Percentiles rank a stretch among this genome's conserved stretches.
phyloP scores from a whole-genome alignment of 2,113 vertebrate species.

The Glareola pratincola region DNA sequence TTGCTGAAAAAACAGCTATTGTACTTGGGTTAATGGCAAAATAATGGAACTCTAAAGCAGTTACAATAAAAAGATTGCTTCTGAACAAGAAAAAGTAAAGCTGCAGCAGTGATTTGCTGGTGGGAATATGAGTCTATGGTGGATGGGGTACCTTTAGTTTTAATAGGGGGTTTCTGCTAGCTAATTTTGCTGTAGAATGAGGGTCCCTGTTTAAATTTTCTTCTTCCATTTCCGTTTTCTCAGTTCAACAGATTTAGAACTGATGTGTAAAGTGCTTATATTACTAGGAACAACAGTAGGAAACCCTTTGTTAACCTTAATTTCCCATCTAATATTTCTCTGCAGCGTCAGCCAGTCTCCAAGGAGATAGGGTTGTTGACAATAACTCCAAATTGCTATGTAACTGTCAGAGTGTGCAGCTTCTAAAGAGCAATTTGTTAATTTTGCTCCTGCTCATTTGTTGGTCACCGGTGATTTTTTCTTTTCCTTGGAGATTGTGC shows the following conservation, averaged over 20 bases:
- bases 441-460: not conserved
- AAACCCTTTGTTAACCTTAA: slow-evolving; percentile 51
- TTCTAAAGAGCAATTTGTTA: slow-evolving; percentile 7
- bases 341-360: slow-evolving; percentile 29
- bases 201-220: not conserved
- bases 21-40: not conserved
- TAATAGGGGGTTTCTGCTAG: not conserved
- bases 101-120: not conserved
- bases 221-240: slow-evolving; percentile 41
- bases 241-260: slow-evolving; percentile 33
- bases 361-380: slow-evolving; percentile 20
- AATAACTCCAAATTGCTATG: slow-evolving; percentile 26
- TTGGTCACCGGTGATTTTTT: not conserved
- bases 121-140: not conserved
- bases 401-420: not conserved
- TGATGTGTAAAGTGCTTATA: slow-evolving; percentile 35
- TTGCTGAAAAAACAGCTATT: not conserved
- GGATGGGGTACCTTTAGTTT: not conserved
- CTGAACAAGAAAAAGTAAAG: not conserved
- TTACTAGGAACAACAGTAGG: slow-evolving; percentile 49
- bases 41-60: not conserved
- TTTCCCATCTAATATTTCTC: slow-evolving; percentile 42
- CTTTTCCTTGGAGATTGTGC: not conserved
- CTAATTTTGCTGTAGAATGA: not conserved
- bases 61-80: not conserved